Percentiles rank a stretch among this genome's conserved stretches.
phyloP scores from a whole-genome alignment of 2,113 vertebrate species.

The Scytalopus superciliaris region DNA sequence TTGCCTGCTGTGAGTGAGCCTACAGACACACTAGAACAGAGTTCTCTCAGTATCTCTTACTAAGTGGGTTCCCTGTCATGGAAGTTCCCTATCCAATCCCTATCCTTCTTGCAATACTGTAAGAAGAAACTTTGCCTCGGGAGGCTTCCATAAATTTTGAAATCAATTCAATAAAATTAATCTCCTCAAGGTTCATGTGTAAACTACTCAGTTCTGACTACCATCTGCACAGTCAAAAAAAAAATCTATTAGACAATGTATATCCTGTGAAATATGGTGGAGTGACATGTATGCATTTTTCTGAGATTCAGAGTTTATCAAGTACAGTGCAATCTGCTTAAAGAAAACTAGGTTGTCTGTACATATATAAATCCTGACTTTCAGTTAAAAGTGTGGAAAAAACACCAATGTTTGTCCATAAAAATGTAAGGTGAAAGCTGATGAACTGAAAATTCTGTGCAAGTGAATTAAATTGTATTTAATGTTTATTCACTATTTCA shows the following conservation, averaged over 20 bases:
- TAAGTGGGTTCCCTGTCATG: neutral
- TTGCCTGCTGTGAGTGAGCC: neutral
- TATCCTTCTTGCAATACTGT: neutral
- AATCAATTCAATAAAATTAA: neutral
- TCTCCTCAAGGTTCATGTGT: neutral
- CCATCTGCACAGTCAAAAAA: neutral
- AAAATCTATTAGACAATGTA: neutral
- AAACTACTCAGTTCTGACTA: neutral
- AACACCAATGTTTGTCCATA: neutral
- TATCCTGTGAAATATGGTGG: neutral
- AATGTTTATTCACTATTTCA: neutral
- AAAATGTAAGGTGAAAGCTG: neutral
- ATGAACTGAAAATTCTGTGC: neutral
- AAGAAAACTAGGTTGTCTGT: neutral
- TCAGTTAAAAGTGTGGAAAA: neutral
- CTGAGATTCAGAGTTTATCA: neutral
- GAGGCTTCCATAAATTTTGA: neutral
- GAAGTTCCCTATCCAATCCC: neutral
- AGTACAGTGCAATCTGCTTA: neutral
- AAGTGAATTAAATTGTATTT: neutral
- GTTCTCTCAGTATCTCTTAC: neutral
- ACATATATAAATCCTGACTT: neutral
- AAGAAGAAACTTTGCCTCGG: neutral
- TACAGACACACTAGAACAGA: neutral
- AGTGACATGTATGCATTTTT: neutral